These are phyloP conservation scores for Chinchilla lanigera DNA, from an alignment of 2,113 vertebrate genomes.

Conservation along the genomic window DNA sequence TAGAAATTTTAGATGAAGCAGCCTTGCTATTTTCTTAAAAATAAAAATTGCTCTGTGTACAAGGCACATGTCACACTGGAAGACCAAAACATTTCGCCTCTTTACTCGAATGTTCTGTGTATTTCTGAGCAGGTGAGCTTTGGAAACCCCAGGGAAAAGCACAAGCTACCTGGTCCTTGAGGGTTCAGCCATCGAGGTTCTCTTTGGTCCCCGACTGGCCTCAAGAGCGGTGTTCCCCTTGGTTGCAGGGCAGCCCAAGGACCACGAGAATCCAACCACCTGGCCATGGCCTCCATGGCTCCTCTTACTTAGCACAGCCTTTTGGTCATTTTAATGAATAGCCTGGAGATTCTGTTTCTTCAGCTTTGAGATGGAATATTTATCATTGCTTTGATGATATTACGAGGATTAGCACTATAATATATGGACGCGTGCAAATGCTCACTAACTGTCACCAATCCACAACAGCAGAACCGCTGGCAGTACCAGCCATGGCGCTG, in stretches of 20 bases:
- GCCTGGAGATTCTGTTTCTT: neutral
- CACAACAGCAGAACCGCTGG: neutral
- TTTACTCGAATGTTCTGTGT: conserved; percentile 64
- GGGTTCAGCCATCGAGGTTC: conserved; percentile 14
- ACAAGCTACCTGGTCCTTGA: conserved; percentile 17
- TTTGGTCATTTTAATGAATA: neutral
- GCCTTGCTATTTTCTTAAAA: conserved; percentile 74
- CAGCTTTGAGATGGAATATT: neutral
- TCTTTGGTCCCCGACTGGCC: neutral
- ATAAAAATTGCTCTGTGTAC: conserved; percentile 66
- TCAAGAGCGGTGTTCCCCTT: neutral
- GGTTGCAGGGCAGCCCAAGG: neutral
- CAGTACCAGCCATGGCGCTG: neutral
- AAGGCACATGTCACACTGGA: conserved; percentile 32
- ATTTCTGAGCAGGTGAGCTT: conserved; percentile 71
- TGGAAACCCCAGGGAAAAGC: conserved; percentile 52
- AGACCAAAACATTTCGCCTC: conserved; percentile 58
- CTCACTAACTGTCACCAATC: neutral
- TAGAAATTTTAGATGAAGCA: conserved; percentile 64
- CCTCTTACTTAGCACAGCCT: neutral
- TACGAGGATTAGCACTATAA: neutral
- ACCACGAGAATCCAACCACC: neutral
- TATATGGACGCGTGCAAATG: neutral
- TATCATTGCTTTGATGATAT: neutral
- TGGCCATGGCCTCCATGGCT: neutral